phyloP scores from a whole-genome alignment of 2,888 invertebrate species.

The Cephus runcator region DNA sequence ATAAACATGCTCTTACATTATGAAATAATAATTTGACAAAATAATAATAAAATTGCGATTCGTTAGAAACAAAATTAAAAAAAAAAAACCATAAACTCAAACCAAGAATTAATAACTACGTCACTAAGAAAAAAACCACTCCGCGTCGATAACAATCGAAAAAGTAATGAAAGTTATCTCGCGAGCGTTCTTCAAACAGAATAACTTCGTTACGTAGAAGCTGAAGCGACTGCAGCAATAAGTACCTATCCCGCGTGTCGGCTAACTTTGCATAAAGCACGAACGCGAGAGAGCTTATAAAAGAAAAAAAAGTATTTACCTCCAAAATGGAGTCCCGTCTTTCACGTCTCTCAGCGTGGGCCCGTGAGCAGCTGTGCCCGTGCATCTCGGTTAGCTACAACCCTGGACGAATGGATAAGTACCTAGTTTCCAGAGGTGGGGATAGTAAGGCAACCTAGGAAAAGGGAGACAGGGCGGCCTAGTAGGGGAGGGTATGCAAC shows the following conservation, averaged over 20 bases:
- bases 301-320: background rate
- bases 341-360: background rate
- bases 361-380: slow-evolving; percentile 7
- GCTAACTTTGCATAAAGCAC: background rate
- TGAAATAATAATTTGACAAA: background rate
- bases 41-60: background rate
- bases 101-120: too few relatives aligned
- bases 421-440: background rate
- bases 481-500: slow-evolving; percentile 34
- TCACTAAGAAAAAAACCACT: too few relatives aligned
- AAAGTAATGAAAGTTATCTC: too few relatives aligned
- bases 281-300: background rate
- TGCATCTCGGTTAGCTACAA: slow-evolving; percentile 1
- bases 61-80: too few relatives aligned
- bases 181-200: background rate
- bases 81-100: background rate
- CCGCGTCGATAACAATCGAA: too few relatives aligned
- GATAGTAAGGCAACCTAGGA: background rate
- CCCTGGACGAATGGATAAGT: slow-evolving; percentile 4
- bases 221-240: background rate
- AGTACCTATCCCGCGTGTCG: background rate
- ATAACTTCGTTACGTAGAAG: background rate
- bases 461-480: background rate
- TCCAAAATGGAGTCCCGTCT: background rate
- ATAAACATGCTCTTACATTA: background rate